Evolutionary conservation across 2,113 vertebrate genomes (phyloP).

Genomic region (Pachyramphus minor): DNA sequence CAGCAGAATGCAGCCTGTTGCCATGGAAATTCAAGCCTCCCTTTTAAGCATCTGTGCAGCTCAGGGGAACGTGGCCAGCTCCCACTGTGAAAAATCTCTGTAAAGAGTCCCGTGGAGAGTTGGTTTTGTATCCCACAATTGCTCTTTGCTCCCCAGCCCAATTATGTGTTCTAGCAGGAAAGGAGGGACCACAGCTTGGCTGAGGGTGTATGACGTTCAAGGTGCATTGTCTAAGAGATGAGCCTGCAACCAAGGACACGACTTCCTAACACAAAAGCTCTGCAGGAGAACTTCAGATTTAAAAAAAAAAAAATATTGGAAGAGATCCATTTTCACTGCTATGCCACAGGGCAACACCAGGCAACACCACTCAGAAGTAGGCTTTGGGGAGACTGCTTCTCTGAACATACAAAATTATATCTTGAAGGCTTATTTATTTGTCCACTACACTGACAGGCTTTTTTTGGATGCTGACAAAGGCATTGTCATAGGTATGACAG

Average conservation of each 20-base stretch:
- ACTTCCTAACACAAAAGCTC: neutral
- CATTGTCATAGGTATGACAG: neutral
- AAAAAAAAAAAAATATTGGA: neutral
- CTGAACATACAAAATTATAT: neutral
- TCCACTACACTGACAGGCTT: neutral
- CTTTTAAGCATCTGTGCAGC: slow-evolving; percentile 24
- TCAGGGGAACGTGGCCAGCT: neutral
- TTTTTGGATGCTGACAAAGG: neutral
- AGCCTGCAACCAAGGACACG: neutral
- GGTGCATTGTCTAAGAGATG: neutral
- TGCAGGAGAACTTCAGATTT: neutral
- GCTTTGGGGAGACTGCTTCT: neutral
- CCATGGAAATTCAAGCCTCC: slow-evolving; percentile 60
- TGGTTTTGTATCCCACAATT: slow-evolving; percentile 22
- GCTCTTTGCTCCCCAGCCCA: neutral
- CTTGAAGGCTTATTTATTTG: neutral
- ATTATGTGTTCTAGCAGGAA: neutral
- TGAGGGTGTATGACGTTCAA: neutral
- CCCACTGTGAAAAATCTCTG: slow-evolving; percentile 2
- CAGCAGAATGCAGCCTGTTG: slow-evolving; percentile 58
- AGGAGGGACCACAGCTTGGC: neutral
- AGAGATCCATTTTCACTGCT: neutral
- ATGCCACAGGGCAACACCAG: neutral
- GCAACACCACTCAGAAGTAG: neutral
- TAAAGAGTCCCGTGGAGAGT: neutral